Evolutionary conservation across 2,888 invertebrate genomes (phyloP), one percentile per base, ranked within the genome.

Genomic region (Bursaphelenchus okinawaensis): DNA sequence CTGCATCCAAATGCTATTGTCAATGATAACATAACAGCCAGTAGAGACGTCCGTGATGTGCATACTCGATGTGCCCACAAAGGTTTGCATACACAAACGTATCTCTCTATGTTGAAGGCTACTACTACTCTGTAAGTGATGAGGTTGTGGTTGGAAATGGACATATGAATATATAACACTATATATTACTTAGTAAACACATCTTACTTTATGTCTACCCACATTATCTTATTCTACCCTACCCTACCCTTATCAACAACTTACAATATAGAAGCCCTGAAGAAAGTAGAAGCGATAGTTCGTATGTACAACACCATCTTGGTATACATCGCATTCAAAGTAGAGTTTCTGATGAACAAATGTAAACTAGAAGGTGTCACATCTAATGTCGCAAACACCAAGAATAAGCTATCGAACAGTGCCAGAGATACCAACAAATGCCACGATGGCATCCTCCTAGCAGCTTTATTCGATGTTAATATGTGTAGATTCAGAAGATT

Each of bases 101-200:
- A 82, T n/a, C 82, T 68, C 65, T 82, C 82, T 20, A 82, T 67
- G 66, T 82, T 82, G 72, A 82, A 82, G 22, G 81, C 79, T 7
- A 82, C 77, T 2, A 82, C 82, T 28, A 82, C 75, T 62, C 82
- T 82, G 66, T 58, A 75, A 70, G n/a, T n/a, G n/a, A n/a, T n/a
- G n/a, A n/a, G n/a, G n/a, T n/a, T n/a, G n/a, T n/a, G n/a, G n/a
- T n/a, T n/a, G n/a, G n/a, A n/a, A n/a, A n/a, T n/a, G n/a, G n/a
- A n/a, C n/a, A n/a, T n/a, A n/a, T n/a, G n/a, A n/a, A n/a, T n/a
- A n/a, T n/a, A n/a, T n/a, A n/a, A n/a, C n/a, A n/a, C n/a, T n/a
- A n/a, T n/a, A n/a, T n/a, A n/a, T n/a, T n/a, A n/a, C n/a, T n/a
- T n/a, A n/a, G n/a, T n/a, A n/a, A n/a, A n/a, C n/a, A n/a, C n/a